Evolutionary conservation across 2,113 vertebrate species (phyloP), one percentile per base, ranked within the genome.

Genomic region (Phocoena sinus): DNA sequence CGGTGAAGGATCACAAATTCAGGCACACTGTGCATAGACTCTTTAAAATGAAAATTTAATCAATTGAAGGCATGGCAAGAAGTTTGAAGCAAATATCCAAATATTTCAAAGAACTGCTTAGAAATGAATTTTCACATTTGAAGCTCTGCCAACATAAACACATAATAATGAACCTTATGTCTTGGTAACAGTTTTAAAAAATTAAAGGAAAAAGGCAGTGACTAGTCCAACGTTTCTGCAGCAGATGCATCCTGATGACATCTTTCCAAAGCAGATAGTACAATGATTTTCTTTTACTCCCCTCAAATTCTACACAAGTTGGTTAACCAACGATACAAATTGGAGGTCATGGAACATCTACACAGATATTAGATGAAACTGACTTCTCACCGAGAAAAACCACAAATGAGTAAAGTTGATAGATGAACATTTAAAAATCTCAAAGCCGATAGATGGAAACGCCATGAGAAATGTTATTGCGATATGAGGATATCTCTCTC

Each of bases 31-130:
- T 23, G 56, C 67, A 77, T 1, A 80, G 84, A 68, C 31, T 89
- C 83, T 89, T 97, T 94, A 21, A 97, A 97, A 95, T 94, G 62
- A 90, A 96, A 95, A 89, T 97, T 98, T 97, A 97, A 97, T 97
- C 96, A 98, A 95, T 83, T 80, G 84, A 77, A 31, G 2, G 56
- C 15, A 10, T 79, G 71, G 96, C 79, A 96, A 97, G 92, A 18
- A 14, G 84, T 97, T 95, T 96, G 96, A 93, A 95, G 73, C 73
- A 93, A 96, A 97, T 96, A 93, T 95, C 71, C 94, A 94, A 97
- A 74, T 88, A 89, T 86, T 94, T 96, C 90, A 98, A 96, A 97
- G 63, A 97, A 98, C 95, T 87, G n/a, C 89, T 91, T 94, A 47
- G 36, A 76, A 96, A 94, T 93, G 70, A 96, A 62, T 97, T 95